Conservation (phyloP, 1,140 invertebrate species). For the Dendrolimus punctatus region DNA sequence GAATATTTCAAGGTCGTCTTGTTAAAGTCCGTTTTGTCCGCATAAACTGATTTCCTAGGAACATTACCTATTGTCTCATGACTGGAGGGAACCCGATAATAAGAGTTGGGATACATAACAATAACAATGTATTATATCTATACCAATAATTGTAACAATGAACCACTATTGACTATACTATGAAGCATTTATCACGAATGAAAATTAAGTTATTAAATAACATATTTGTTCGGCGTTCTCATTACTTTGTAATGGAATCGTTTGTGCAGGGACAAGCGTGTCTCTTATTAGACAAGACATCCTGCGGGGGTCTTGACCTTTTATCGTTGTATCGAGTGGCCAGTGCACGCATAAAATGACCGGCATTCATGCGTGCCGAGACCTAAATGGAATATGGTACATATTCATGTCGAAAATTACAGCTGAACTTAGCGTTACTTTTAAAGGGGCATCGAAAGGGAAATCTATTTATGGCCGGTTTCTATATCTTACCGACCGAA, state of each 20-base stretch:
- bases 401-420: background rate
- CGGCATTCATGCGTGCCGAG: constrained; percentile 21
- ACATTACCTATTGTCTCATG: too few species aligned
- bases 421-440: background rate
- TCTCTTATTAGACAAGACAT: constrained; percentile 44
- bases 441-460: too few species aligned
- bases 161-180: background rate
- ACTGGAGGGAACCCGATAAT: too few species aligned
- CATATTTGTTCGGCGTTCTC: constrained; percentile 14
- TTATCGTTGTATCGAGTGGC: constrained; percentile 39
- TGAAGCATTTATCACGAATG: background rate
- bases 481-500: too few species aligned
- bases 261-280: constrained; percentile 31
- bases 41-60: too few species aligned
- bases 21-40: too few species aligned
- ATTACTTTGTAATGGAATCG: constrained; percentile 27
- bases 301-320: constrained; percentile 45
- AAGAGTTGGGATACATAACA: too few species aligned
- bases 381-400: too few species aligned
- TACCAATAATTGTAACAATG: background rate
- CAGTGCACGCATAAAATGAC: constrained; percentile 32
- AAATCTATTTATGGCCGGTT: too few species aligned
- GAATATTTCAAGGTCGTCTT: too few species aligned
- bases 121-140: too few species aligned
- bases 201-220: constrained; percentile 1